A percentile compares a stretch with the other conserved stretches of the same genome.
Evolutionary conservation across 2,888 invertebrate species (phyloP).

Genomic region (Prosapia bicincta): DNA sequence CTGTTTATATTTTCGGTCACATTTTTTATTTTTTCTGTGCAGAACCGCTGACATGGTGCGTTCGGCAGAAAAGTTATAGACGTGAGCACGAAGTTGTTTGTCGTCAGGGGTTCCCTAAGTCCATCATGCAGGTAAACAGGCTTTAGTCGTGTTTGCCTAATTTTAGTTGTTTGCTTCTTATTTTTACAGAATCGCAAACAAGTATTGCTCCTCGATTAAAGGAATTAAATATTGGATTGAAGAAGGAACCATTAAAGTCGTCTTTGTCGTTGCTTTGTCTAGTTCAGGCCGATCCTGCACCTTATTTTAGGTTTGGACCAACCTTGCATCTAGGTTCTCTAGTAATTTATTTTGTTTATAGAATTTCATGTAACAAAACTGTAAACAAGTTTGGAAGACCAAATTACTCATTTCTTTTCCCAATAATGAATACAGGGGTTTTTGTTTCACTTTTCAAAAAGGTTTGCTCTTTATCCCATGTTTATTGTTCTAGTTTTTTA

Average conservation of each 20-base stretch:
- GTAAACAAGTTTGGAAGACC: too few relatives aligned
- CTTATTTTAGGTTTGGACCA: constrained; percentile 43
- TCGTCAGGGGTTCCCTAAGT: not conserved
- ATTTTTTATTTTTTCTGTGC: constrained; percentile 6
- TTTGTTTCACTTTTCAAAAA: too few relatives aligned
- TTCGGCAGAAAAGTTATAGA: not conserved
- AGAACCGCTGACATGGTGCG: constrained; percentile 6
- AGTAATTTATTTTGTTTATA: not conserved
- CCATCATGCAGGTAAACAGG: not conserved
- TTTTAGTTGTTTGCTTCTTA: not conserved
- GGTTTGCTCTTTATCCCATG: too few relatives aligned
- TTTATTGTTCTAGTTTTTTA: too few relatives aligned
- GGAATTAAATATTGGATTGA: constrained; percentile 17
- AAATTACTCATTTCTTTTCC: too few relatives aligned
- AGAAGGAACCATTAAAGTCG: constrained; percentile 12
- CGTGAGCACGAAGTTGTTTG: not conserved
- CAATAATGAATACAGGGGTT: too few relatives aligned
- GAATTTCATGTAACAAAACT: too few relatives aligned
- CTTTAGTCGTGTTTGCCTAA: not conserved
- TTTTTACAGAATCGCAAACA: constrained; percentile 10
- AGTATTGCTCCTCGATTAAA: constrained; percentile 12
- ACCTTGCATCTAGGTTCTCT: too few relatives aligned
- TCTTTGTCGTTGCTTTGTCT: constrained; percentile 43
- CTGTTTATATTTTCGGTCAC: not conserved
- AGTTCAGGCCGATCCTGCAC: constrained; percentile 45